Evolutionary conservation across 2,888 invertebrate species (phyloP).

Genomic region (Seira musarum): DNA sequence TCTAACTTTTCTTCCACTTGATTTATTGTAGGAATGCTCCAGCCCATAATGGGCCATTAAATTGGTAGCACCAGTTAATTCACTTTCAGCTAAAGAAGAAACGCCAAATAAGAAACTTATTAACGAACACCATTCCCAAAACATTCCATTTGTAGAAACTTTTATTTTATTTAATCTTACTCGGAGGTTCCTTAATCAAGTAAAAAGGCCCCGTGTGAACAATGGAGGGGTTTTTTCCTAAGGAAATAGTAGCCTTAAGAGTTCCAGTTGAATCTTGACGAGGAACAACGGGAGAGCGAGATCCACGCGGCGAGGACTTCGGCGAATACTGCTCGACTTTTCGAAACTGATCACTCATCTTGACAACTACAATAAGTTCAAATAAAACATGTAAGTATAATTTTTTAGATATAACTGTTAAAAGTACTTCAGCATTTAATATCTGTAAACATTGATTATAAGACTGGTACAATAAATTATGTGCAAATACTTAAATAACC

Average conservation of each 20-base stretch:
- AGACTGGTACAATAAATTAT: not conserved
- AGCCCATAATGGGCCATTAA: conserved; percentile 97
- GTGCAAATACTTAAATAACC: not conserved
- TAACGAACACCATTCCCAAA: conserved; percentile 7
- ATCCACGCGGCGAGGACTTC: conserved; percentile 94
- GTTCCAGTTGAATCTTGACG: conserved; percentile 98
- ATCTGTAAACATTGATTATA: no score
- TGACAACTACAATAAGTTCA: conserved; percentile 4
- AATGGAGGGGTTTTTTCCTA: conserved; percentile 97
- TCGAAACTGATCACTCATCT: conserved; percentile 90
- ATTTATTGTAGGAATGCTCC: conserved; percentile 98
- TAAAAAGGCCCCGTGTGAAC: conserved; percentile 98
- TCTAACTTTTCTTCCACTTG: conserved; percentile 95
- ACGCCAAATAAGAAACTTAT: not conserved
- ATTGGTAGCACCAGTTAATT: conserved; percentile 96
- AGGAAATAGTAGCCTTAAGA: conserved; percentile 95
- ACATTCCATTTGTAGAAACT: no score
- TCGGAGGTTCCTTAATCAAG: conserved; percentile 96
- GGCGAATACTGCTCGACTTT: conserved; percentile 95
- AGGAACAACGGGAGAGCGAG: conserved; percentile 94
- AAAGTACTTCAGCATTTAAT: no score
- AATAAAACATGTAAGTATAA: no score
- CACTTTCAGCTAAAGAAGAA: conserved; percentile 83
- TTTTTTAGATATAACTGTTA: no score
- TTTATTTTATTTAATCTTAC: no score